Conservation (phyloP, 2,888 invertebrate species). For the Drosophila algonquin region DNA sequence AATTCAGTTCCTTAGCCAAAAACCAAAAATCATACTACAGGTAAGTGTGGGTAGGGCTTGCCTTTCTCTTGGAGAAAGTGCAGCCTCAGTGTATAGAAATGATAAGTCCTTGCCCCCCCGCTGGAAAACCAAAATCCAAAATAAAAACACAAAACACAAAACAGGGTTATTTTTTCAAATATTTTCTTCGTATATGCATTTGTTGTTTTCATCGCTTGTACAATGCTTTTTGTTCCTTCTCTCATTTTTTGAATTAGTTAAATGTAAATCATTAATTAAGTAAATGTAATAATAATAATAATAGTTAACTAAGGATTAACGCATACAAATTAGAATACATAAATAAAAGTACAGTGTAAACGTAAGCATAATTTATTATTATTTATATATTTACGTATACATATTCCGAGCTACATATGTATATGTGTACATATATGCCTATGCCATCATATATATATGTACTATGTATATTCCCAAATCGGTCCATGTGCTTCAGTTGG, state of each 20-base stretch:
- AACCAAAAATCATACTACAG: background rate
- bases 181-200: constrained; percentile 72
- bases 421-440: constrained; percentile 51
- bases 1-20: constrained; percentile 76
- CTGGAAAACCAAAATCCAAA: constrained; percentile 29
- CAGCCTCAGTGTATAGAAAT: constrained; percentile 10
- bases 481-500: constrained; percentile 59
- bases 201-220: constrained; percentile 65
- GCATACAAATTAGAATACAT: constrained; percentile 74
- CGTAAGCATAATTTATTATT: constrained; percentile 71
- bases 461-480: constrained; percentile 59
- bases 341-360: constrained; percentile 73
- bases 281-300: constrained; percentile 77
- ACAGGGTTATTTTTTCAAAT: constrained; percentile 64
- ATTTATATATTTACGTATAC: constrained; percentile 47
- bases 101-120: constrained; percentile 10
- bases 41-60: no score
- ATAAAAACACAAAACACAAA: constrained; percentile 67
- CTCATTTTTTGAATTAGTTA: constrained; percentile 65
- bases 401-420: constrained; percentile 51
- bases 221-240: constrained; percentile 53
- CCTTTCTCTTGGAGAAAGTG: constrained; percentile 36
- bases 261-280: constrained; percentile 78
- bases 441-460: constrained; percentile 44
- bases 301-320: constrained; percentile 76